Evolutionary conservation across 2,113 vertebrate species (phyloP).

Genomic region (Ramphastos sulfuratus): DNA sequence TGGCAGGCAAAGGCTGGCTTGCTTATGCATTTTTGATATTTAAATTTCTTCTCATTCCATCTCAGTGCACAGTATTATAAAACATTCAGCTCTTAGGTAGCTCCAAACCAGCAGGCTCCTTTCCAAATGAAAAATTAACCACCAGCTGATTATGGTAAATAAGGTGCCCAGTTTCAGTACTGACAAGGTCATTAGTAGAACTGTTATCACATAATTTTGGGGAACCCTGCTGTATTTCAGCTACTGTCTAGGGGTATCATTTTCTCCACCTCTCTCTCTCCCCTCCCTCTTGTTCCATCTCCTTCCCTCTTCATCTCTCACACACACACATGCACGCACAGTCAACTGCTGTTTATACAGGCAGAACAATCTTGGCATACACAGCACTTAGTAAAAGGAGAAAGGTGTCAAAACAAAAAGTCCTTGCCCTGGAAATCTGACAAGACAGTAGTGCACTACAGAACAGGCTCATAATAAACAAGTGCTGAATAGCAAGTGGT

Average conservation of each 20-base stretch:
- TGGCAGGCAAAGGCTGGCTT: background rate
- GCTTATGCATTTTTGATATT: background rate
- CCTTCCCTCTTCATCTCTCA: background rate
- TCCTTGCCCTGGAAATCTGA: background rate
- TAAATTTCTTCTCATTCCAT: background rate
- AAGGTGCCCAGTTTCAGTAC: background rate
- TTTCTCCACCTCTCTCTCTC: background rate
- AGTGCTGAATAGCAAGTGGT: background rate
- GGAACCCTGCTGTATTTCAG: background rate
- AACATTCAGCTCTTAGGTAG: background rate
- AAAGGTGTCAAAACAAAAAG: background rate
- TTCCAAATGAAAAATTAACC: constrained; percentile 1
- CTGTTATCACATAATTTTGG: background rate
- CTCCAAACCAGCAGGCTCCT: background rate
- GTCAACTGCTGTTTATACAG: background rate
- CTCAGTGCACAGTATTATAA: background rate
- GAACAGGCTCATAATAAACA: background rate
- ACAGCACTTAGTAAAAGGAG: background rate
- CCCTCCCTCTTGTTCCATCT: background rate
- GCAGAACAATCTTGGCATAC: background rate
- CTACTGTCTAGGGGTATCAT: accelerated
- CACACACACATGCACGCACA: background rate
- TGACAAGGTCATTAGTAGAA: background rate
- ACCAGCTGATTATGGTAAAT: background rate
- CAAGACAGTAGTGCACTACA: background rate